phyloP scores from a whole-genome alignment of 2,797 vertebrate genomes.

The Scolopax bukidnonensis region DNA sequence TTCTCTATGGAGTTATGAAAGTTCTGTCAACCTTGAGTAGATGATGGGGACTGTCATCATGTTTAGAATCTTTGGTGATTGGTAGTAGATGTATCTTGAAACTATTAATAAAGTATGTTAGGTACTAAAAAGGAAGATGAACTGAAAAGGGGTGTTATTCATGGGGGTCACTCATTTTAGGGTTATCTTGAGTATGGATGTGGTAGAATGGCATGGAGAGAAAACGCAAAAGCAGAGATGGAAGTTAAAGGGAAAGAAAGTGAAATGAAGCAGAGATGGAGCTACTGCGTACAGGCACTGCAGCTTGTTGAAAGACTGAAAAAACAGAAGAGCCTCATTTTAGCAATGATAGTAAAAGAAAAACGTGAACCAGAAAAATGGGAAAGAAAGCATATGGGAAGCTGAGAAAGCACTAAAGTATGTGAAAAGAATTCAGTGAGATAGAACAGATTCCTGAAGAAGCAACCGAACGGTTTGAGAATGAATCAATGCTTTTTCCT shows the following conservation, averaged over 20 bases:
- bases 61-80: background rate
- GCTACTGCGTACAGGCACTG: background rate
- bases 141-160: background rate
- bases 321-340: background rate
- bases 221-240: background rate
- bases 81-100: background rate
- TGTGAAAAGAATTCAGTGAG: background rate
- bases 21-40: background rate
- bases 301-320: background rate
- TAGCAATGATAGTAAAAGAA: background rate
- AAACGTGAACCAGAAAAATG: background rate
- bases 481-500: slow-evolving; percentile 30
- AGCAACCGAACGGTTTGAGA: background rate
- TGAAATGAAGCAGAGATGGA: background rate
- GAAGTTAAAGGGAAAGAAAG: background rate
- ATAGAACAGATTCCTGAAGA: slow-evolving; percentile 21
- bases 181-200: background rate
- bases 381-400: background rate
- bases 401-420: slow-evolving; percentile 3
- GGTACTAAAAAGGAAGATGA: background rate
- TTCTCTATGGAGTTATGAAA: background rate
- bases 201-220: background rate
- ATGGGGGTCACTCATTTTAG: background rate
- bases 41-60: fast-evolving
- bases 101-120: background rate